Percentiles rank a stretch among this genome's conserved stretches.
phyloP scores from a whole-genome alignment of 2,113 vertebrate species.

The Phalacrocorax aristotelis region DNA sequence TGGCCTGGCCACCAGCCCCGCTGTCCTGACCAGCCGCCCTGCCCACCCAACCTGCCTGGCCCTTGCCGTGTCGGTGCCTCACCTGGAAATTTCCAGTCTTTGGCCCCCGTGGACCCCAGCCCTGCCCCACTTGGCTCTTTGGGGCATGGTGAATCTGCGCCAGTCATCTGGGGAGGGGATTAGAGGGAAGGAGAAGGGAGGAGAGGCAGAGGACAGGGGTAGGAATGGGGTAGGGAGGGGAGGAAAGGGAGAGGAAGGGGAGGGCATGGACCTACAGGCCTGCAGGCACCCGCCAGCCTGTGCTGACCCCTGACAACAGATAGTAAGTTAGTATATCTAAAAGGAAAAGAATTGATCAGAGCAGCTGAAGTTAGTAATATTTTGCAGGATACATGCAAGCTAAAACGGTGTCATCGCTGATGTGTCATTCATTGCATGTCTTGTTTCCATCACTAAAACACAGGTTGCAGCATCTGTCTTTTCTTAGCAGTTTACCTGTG shows the following conservation, averaged over 20 bases:
- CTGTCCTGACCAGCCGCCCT: neutral
- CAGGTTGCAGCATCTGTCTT: neutral
- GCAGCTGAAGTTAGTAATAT: neutral
- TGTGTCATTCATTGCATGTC: neutral
- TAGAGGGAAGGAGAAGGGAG: neutral
- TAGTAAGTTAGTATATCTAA: neutral
- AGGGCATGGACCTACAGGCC: fast-evolving
- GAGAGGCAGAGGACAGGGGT: neutral
- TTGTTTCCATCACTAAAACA: neutral
- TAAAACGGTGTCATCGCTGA: fast-evolving
- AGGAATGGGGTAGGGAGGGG: neutral
- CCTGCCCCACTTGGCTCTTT: fast-evolving
- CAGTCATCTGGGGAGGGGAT: fast-evolving
- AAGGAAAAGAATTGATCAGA: neutral
- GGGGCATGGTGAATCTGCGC: too few relatives aligned
- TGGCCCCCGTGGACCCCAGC: too few relatives aligned
- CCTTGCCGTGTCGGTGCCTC: fast-evolving
- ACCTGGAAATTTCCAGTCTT: neutral
- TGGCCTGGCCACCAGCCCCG: fast-evolving
- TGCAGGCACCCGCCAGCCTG: neutral
- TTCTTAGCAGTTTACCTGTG: neutral
- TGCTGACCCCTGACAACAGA: neutral
- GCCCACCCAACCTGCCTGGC: fast-evolving
- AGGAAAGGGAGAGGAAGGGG: neutral
- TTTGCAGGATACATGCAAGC: neutral